A percentile compares a stretch with the other conserved stretches of the same genome.
Evolutionary conservation across 2,113 vertebrate genomes (phyloP).

Genomic region (Camelus dromedarius): DNA sequence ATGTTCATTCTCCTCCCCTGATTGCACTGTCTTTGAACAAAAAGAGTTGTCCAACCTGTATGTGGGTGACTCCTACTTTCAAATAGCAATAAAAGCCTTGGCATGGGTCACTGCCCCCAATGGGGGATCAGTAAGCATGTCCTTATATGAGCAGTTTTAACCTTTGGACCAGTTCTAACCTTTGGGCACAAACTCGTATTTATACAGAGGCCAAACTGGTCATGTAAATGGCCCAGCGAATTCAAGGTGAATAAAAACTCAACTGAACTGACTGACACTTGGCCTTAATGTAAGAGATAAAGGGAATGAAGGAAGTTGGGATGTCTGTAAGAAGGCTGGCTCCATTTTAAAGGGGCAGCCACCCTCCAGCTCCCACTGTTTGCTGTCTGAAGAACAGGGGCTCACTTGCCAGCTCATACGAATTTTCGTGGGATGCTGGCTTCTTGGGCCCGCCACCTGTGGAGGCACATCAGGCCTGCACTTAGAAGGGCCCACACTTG

Average conservation of each 20-base stretch:
- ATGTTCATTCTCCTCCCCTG: not conserved
- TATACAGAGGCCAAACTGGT: not conserved
- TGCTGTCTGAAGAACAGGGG: not conserved
- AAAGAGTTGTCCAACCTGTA: not conserved
- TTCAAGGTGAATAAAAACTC: not conserved
- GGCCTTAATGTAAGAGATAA: not conserved
- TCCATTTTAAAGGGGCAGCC: not conserved
- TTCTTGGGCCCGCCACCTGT: not conserved
- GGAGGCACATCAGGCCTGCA: accelerated
- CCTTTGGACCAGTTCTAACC: not conserved
- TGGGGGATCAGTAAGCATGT: not conserved
- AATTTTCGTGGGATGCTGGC: not conserved
- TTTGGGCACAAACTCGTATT: not conserved
- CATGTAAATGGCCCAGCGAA: not conserved
- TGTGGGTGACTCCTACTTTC: not conserved
- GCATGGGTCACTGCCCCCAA: not conserved
- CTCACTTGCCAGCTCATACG: not conserved
- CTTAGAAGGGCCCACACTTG: not conserved
- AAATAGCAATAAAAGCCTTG: not conserved
- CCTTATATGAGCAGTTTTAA: not conserved
- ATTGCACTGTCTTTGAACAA: not conserved
- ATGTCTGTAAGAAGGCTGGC: not conserved
- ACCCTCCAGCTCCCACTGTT: not conserved
- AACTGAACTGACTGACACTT: not conserved
- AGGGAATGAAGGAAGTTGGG: not conserved